phyloP scores from a whole-genome alignment of 2,888 invertebrate species.

The Biston stratarius region DNA sequence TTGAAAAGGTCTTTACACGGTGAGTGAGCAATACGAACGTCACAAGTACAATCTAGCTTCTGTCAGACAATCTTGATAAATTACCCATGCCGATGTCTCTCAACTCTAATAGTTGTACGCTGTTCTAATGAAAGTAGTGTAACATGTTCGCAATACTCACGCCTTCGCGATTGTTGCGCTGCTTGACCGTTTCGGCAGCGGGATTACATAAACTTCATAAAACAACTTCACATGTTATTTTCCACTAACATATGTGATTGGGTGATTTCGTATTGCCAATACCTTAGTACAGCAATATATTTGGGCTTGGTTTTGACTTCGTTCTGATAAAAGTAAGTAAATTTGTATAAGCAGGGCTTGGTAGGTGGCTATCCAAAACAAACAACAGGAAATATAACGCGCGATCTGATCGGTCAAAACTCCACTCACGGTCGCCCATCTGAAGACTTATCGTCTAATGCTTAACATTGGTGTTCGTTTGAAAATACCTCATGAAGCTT shows the following conservation, averaged over 20 bases:
- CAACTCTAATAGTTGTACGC: constrained; percentile 32
- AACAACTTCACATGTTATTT: constrained; percentile 29
- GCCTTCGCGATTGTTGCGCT: constrained; percentile 24
- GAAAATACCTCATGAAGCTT: too few relatives aligned
- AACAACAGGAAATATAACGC: too few relatives aligned
- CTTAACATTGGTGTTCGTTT: too few relatives aligned
- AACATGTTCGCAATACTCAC: constrained; percentile 44
- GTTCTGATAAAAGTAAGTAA: not conserved
- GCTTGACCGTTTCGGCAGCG: constrained; percentile 18
- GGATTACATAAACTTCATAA: constrained; percentile 29
- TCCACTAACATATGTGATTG: constrained; percentile 18
- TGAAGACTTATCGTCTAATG: too few relatives aligned
- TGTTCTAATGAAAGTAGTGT: constrained; percentile 57
- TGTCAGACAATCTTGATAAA: constrained; percentile 56
- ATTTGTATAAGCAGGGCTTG: too few relatives aligned
- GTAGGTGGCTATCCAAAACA: too few relatives aligned
- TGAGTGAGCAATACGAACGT: not conserved
- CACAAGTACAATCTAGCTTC: constrained; percentile 22
- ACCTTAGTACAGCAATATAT: constrained; percentile 1
- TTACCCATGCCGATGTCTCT: constrained; percentile 47
- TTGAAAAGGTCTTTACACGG: not conserved
- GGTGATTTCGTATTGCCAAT: constrained; percentile 11
- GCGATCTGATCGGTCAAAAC: too few relatives aligned
- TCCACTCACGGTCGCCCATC: too few relatives aligned
- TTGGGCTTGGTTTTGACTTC: not conserved